Evolutionary conservation across 2,113 vertebrate genomes (phyloP).

Genomic region (Dryoscopus gambensis): DNA sequence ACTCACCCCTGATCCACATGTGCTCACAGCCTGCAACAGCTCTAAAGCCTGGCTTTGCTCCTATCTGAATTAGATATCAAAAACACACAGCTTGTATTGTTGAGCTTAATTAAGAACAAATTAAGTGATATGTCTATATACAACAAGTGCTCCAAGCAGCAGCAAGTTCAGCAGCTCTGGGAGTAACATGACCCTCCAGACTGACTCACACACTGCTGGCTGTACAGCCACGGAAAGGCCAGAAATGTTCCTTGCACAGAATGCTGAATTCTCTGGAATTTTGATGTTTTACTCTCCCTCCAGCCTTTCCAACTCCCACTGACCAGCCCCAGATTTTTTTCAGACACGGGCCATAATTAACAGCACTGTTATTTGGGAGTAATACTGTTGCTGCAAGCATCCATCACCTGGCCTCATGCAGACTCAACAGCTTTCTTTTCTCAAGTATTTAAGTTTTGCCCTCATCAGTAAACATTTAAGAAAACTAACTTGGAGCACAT

Average conservation of each 20-base stretch:
- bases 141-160: not conserved
- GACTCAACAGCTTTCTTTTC: not conserved
- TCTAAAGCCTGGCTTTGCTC: not conserved
- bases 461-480: not conserved
- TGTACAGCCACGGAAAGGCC: not conserved
- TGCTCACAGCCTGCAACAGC: not conserved
- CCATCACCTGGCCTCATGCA: not conserved
- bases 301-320: constrained; percentile 13
- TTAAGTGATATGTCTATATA: not conserved
- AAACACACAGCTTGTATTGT: not conserved
- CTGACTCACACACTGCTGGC: not conserved
- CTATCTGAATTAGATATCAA: not conserved
- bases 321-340: not conserved
- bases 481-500: not conserved
- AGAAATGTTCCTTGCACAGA: not conserved
- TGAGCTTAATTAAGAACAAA: constrained; percentile 21
- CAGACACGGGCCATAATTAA: not conserved
- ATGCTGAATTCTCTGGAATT: not conserved
- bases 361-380: not conserved
- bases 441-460: not conserved
- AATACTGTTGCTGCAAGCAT: not conserved
- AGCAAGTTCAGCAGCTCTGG: not conserved
- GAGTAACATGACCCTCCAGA: not conserved
- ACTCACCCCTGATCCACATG: not conserved
- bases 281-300: not conserved